Conservation (phyloP, 2,113 vertebrate genomes). For the Leptobrachium leishanense region DNA sequence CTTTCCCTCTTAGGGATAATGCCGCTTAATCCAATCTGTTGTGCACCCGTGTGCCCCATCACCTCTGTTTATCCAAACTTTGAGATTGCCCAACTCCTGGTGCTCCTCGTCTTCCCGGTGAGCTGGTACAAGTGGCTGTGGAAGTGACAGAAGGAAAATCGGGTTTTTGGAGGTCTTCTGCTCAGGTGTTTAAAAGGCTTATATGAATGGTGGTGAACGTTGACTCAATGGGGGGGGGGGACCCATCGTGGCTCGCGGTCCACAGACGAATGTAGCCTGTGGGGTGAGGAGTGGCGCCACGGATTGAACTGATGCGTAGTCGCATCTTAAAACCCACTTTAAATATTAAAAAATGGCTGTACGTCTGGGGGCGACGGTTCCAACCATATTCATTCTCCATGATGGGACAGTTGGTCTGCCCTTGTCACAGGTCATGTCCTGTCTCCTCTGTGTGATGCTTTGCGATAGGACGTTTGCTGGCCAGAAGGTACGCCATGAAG, state of each 20-base stretch:
- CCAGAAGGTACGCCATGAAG: neutral
- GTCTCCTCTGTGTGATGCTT: neutral
- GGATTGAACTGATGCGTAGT: too few species aligned
- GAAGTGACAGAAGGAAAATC: too few species aligned
- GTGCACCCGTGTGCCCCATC: constrained; percentile 8
- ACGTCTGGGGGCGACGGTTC: too few species aligned
- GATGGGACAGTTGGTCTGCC: neutral
- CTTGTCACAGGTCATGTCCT: neutral
- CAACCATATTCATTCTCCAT: neutral
- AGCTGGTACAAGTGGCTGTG: neutral
- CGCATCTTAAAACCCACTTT: too few species aligned
- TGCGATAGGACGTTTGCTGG: neutral
- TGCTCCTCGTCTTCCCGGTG: neutral
- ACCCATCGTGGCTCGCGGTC: too few species aligned
- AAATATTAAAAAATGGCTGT: too few species aligned
- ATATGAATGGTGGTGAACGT: too few species aligned
- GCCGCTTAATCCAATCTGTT: neutral
- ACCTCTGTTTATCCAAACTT: neutral
- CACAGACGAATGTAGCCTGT: too few species aligned
- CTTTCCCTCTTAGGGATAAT: constrained; percentile 9
- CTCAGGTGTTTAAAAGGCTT: too few species aligned
- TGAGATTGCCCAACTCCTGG: neutral
- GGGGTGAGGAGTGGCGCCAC: too few species aligned
- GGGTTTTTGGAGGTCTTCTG: too few species aligned
- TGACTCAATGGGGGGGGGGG: too few species aligned